These are phyloP conservation scores for Griposia aprilina DNA, from an alignment of 2,888 invertebrate genomes.

Conservation along the genomic window DNA sequence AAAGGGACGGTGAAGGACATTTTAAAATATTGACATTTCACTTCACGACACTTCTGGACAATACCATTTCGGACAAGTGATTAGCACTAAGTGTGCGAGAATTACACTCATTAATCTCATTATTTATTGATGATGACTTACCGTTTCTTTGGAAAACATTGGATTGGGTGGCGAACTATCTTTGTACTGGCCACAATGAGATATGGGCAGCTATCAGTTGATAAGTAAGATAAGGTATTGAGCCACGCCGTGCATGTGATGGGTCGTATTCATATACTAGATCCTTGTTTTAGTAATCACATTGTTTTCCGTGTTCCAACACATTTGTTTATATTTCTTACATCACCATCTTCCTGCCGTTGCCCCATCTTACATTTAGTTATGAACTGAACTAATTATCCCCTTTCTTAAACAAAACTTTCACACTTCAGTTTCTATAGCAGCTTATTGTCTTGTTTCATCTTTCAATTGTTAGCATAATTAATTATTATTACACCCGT, in stretches of 20 bases:
- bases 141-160: conserved; percentile 83
- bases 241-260: conserved; percentile 41
- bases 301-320: not conserved
- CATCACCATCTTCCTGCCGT: not conserved
- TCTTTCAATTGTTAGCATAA: not conserved
- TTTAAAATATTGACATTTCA: conserved; percentile 52
- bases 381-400: not conserved
- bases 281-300: conserved; percentile 40
- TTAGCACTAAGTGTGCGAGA: conserved; percentile 50
- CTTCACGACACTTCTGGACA: conserved; percentile 29
- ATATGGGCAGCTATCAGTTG: conserved; percentile 51
- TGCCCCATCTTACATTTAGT: not conserved
- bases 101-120: conserved; percentile 69
- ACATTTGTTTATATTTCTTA: not conserved
- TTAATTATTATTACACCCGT: not conserved
- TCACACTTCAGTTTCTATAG: not conserved
- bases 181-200: conserved; percentile 56
- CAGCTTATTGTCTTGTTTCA: not conserved
- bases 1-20: conserved; percentile 53
- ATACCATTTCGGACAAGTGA: conserved; percentile 54
- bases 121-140: conserved; percentile 78
- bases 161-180: conserved; percentile 75
- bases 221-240: conserved; percentile 57
- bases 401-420: not conserved
- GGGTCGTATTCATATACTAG: conserved; percentile 45